Base-by-base conservation (phyloP, 2,888 invertebrate genomes). In the Hirtodrosophila confusa region DNA sequence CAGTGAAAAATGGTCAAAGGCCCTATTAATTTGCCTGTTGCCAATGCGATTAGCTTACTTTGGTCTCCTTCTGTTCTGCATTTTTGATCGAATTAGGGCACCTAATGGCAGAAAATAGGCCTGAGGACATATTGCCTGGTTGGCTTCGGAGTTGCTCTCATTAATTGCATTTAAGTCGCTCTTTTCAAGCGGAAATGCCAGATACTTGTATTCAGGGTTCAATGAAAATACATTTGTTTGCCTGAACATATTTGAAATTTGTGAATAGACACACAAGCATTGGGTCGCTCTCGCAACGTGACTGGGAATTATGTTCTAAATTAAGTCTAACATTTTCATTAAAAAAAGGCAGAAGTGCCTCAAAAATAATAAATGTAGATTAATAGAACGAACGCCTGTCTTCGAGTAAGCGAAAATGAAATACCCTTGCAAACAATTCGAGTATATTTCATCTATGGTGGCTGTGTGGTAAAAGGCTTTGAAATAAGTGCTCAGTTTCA, bases 11-110 rank as follows among this genome's bases (percentile, higher is more conserved):
- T 33, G 48, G 55, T 51, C 68, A 47, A 60, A 41, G 37, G 35
- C 31, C 11, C 5, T 33, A 11, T 31, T 47, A 37, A 61, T 51
- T 64, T 55, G 41, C 37, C 40, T 56, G 45, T 54, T 50, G 43
- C 27, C 44, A 36, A 35, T 44, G 47, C 29, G 37, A 31, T 40
- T 51, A 9, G 27, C 6, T 39, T 40, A 39, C 45, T 24, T 47
- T 40, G 33, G 45, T 40, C 10, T 43, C 29, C 27, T 8, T 27
- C 40, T 37, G 48, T 36, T 50, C 60, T 11, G 45, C 33, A n/a
- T 61, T 45, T 44, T 24, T 41, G n/a, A 82, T 82, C 68, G 72
- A 80, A 78, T 87, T 82, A 75, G 57, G 43, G 10, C 45, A 60
- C 45, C 51, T 55, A 60, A 66, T 58, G 51, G 53, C 47, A 66